Conservation (phyloP, 2,113 vertebrate species). For the Apistogramma diplotaenia region DNA sequence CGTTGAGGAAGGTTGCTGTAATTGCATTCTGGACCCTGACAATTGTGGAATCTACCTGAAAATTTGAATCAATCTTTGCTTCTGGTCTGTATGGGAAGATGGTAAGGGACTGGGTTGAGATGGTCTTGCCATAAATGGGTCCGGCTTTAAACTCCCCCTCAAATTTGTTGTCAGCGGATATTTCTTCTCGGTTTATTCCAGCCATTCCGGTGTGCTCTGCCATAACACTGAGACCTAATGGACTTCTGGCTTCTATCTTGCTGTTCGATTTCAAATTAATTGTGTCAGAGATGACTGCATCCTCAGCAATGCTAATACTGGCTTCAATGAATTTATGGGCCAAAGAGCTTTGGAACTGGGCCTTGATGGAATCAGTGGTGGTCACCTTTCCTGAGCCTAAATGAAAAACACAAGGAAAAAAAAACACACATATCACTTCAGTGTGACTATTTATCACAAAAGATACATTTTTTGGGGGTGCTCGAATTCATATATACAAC, state of each 20-base stretch:
- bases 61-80: conserved; percentile 75
- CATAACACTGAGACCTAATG: conserved; percentile 76
- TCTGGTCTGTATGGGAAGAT: conserved; percentile 69
- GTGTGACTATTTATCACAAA: neutral
- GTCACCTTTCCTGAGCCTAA: conserved; percentile 82
- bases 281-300: conserved; percentile 62
- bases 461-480: no score
- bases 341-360: conserved; percentile 75
- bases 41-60: conserved; percentile 82
- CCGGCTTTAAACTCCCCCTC: conserved; percentile 76
- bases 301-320: conserved; percentile 72
- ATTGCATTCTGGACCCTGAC: conserved; percentile 81
- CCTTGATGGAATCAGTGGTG: conserved; percentile 70
- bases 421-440: neutral
- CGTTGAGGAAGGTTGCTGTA: conserved; percentile 68
- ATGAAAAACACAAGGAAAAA: conserved; percentile 16
- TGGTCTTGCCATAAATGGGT: conserved; percentile 73
- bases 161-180: conserved; percentile 70
- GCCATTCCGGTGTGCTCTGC: conserved; percentile 68
- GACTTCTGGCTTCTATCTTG: conserved; percentile 78
- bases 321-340: conserved; percentile 83
- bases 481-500: neutral
- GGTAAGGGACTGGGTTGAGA: conserved; percentile 66
- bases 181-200: conserved; percentile 67
- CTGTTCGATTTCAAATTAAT: conserved; percentile 70